phyloP scores from a whole-genome alignment of 2,888 invertebrate genomes.

The Apoda limacodes region DNA sequence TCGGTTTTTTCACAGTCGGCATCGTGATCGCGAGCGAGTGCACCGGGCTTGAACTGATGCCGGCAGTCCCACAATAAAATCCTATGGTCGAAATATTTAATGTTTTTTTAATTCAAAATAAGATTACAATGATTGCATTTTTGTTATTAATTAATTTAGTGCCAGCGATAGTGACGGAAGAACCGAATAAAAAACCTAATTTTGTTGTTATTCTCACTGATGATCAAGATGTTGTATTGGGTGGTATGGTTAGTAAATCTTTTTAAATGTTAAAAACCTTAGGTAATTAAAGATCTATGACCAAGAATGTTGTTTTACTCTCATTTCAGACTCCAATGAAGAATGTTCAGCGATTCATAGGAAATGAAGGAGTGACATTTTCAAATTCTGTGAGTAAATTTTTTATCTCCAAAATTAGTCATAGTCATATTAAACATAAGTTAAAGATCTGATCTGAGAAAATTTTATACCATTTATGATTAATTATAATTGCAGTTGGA shows the following conservation, averaged over 20 bases:
- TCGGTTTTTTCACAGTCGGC: conserved; percentile 81
- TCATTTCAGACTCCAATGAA: conserved; percentile 75
- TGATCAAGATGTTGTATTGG: conserved; percentile 85
- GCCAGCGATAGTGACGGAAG: too few relatives aligned
- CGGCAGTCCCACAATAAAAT: conserved; percentile 63
- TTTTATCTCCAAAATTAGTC: too few relatives aligned
- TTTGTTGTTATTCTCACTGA: conserved; percentile 85
- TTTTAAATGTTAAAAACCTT: conserved; percentile 17
- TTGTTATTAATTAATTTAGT: too few relatives aligned
- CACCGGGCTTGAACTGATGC: conserved; percentile 80
- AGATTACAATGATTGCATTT: too few relatives aligned
- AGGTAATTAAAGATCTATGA: conserved; percentile 38
- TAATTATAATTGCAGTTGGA: too few relatives aligned
- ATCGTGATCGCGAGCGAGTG: conserved; percentile 84
- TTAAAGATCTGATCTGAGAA: too few relatives aligned
- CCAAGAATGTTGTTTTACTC: too few relatives aligned
- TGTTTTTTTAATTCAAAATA: conserved; percentile 8
- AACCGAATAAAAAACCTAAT: conserved; percentile 66
- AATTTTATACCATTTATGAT: too few relatives aligned
- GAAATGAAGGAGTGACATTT: conserved; percentile 75
- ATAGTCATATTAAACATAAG: too few relatives aligned
- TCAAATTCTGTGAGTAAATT: conserved; percentile 76
- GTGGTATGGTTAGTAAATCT: conserved; percentile 76
- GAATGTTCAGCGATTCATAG: conserved; percentile 72
- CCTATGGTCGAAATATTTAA: too few relatives aligned